phyloP scores from a whole-genome alignment of 2,797 vertebrate species.

The Tokudaia muenninki region DNA sequence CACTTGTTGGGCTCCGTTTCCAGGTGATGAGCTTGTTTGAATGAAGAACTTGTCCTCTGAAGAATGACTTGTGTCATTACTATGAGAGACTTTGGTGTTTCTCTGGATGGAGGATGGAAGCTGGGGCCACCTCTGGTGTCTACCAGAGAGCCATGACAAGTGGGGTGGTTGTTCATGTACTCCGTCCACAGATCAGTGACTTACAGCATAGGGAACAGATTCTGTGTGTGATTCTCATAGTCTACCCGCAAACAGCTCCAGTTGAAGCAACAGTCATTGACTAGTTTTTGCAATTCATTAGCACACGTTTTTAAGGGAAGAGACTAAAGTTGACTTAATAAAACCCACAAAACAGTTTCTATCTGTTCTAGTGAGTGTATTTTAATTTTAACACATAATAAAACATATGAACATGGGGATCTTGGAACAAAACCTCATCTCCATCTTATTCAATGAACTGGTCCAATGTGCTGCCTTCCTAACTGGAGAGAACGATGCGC shows the following conservation, averaged over 20 bases:
- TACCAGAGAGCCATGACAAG: background rate
- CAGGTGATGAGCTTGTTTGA: background rate
- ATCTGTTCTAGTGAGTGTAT: background rate
- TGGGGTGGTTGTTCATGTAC: background rate
- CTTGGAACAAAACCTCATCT: constrained; percentile 41
- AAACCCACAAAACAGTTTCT: constrained; percentile 65
- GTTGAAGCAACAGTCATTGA: constrained; percentile 28
- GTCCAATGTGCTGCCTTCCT: constrained; percentile 26
- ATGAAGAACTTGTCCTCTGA: constrained; percentile 36
- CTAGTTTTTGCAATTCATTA: constrained; percentile 63
- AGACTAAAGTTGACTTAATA: constrained; percentile 78
- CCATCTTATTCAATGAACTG: constrained; percentile 33
- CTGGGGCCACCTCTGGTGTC: background rate
- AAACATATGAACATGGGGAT: constrained; percentile 24
- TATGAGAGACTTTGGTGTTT: constrained; percentile 1
- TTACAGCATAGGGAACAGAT: constrained; percentile 25
- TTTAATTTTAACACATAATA: constrained; percentile 60
- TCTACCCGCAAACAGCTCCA: constrained; percentile 37
- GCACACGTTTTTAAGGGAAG: constrained; percentile 56
- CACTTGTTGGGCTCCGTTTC: constrained; percentile 15
- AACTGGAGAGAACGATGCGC: background rate
- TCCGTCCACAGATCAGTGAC: background rate
- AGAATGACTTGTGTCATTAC: constrained; percentile 26
- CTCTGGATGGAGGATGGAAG: background rate
- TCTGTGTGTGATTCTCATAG: background rate